Base-by-base conservation (phyloP, 2,888 invertebrate species). In the Lasioglossum malachurum region DNA sequence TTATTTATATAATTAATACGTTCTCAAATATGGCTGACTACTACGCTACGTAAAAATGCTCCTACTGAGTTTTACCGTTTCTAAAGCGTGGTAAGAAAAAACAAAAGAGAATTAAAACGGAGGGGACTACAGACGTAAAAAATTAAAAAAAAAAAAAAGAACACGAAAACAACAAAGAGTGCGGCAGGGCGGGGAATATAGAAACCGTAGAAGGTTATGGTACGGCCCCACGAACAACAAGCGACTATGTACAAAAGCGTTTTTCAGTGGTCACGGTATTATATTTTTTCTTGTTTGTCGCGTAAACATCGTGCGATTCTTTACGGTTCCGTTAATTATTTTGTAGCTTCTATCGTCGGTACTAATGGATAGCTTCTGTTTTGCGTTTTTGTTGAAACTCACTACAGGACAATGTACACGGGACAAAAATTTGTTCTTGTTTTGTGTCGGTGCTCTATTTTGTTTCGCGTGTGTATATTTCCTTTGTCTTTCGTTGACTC, bases 11-110 rank as follows among this genome's bases (percentile, higher is more conserved):
- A 93, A 93, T 94, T 94, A 93, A 93, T 94, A 94, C 91, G 93
- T 92, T 93, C 90, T 93, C 92, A 91, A 77, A 92, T 94, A 94
- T 93, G 93, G 94, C 93, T 93, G 94, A 94, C 93, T 95, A 95
- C 91, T 92, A 92, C 44, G 60, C 87, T 90, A 88, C n/a, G 79
- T 88, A 92, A 92, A 78, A 92, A 91, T 94, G 92, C 92, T 92
- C 90, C 91, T 93, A 93, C 89, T 82, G 83, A 81, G 7, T 78
- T 77, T 89, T 89, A 90, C 80, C 85, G 84, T 83, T 89, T 88
- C 46, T 86, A 72, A 80, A 85, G 72, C 82, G 72, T 83, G 75
- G 80, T 86, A 84, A 83, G 82, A 78, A 72, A 82, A 27, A 74
- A 74, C 64, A 82, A 74, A 60, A 80, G 84, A 80, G 60, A 64